Base-by-base conservation (phyloP, 1,140 invertebrate genomes). In the Phymorhynchus buccinoides region DNA sequence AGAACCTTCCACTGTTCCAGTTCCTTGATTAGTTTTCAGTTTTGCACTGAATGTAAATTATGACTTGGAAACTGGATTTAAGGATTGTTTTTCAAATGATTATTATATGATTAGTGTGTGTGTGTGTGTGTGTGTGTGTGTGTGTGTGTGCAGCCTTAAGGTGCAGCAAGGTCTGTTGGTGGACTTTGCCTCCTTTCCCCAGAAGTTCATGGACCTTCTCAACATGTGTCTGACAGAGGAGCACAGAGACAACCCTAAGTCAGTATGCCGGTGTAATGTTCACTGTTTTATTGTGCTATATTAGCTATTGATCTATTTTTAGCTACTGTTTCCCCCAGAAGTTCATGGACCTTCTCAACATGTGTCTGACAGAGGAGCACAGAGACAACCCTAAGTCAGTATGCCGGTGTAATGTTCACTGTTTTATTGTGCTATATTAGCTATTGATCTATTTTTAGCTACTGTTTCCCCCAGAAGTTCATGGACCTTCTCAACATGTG, bases 131-230 rank as follows among this genome's bases (percentile, higher is more conserved):
- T 14, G 1, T 52, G 22, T 35, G 14, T 0, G 16, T 66, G 52
- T 35, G 66, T 83, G 85, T n/a, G 83, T 32, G 90, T 90, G 95
- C 91, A 95, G 95, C 78, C 92, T 97, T 18, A 96, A 96, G 93
- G 94, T 94, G 42, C 95, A 96, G 83, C 96, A 97, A 93, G 96
- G 96, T 1, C 92, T 97, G 27, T 90, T 97, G 35, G 96, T 97
- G 44, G 96, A 97, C 93, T 97, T 96, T 93, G 95, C 96, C 87
- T 95, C 96, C 85, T 97, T 97, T 94, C 96, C 96, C 14, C 95
- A 96, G 48, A 96, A 96, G 91, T 93, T 97, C 27, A 95, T 96
- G 88, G 95, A 95, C 89, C 92, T 96, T 7, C 90, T 97, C 77
- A 95, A 96, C 87, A 95, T 96, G 92, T 96, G 96, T 87, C 83